Evolutionary conservation across 2,113 vertebrate genomes (phyloP).

Genomic region (Neodontobutis hainanensis): DNA sequence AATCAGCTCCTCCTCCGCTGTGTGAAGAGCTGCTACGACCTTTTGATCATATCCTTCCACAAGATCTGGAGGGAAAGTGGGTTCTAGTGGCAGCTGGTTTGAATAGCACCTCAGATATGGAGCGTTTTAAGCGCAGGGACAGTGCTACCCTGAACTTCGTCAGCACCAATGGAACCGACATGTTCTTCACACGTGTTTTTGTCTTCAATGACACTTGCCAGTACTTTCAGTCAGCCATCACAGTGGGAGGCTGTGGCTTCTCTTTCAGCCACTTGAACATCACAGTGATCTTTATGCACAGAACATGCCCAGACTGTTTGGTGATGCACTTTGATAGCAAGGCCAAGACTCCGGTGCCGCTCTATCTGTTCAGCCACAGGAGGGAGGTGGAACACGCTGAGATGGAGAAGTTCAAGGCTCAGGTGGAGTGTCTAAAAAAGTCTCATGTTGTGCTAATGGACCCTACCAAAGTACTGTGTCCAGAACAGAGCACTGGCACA

Average conservation of each 20-base stretch:
- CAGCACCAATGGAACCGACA: neutral
- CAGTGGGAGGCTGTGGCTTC: neutral
- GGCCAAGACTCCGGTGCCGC: neutral
- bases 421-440: slow-evolving; percentile 53
- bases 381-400: slow-evolving; percentile 44
- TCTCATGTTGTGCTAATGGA: slow-evolving; percentile 48
- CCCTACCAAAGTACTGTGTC: slow-evolving; percentile 50
- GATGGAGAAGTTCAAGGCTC: slow-evolving; percentile 55
- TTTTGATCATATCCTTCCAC: neutral
- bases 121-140: neutral
- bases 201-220: neutral
- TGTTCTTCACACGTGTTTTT: neutral
- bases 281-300: neutral
- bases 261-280: neutral
- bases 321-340: slow-evolving; percentile 3
- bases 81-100: slow-evolving; percentile 23
- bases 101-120: neutral
- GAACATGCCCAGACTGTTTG: slow-evolving; percentile 10
- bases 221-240: fast-evolving
- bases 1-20: slow-evolving; percentile 19
- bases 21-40: slow-evolving; percentile 36
- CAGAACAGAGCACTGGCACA: neutral
- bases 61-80: slow-evolving; percentile 19
- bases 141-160: slow-evolving; percentile 10
- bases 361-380: slow-evolving; percentile 60